Evolutionary conservation across 2,888 invertebrate genomes (phyloP).

Genomic region (Chirona hameri): DNA sequence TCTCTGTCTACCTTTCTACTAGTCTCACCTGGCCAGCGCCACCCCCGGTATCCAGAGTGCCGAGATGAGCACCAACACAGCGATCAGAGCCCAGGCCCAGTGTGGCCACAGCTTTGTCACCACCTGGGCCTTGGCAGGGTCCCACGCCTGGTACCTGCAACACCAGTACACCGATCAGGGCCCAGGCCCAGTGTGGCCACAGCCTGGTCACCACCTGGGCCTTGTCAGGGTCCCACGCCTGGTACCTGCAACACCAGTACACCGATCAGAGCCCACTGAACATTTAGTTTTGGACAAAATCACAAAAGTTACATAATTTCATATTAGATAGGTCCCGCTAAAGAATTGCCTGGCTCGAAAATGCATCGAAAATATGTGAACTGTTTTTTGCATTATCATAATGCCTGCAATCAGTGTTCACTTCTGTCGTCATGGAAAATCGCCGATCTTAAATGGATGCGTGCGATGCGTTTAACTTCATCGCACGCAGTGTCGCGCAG

Average conservation of each 20-base stretch:
- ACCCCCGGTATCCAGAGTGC: conserved; percentile 83
- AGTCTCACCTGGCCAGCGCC: conserved; percentile 68
- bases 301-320: too few relatives aligned
- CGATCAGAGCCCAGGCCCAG: conserved; percentile 74
- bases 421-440: too few relatives aligned
- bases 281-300: too few relatives aligned
- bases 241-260: conserved; percentile 54
- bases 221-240: conserved; percentile 71
- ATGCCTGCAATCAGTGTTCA: too few relatives aligned
- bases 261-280: too few relatives aligned
- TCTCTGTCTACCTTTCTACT: background rate
- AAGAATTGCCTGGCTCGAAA: too few relatives aligned
- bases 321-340: too few relatives aligned
- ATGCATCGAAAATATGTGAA: too few relatives aligned
- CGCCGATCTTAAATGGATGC: too few relatives aligned
- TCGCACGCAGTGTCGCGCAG: too few relatives aligned
- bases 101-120: conserved; percentile 78
- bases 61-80: conserved; percentile 69
- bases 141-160: conserved; percentile 74
- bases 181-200: conserved; percentile 84
- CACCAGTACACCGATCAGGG: conserved; percentile 48
- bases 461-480: too few relatives aligned
- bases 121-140: conserved; percentile 65
- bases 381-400: too few relatives aligned
- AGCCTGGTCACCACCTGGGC: conserved; percentile 70